Evolutionary conservation across 2,888 invertebrate genomes (phyloP), one percentile per base, ranked within the genome.

Genomic region (Tiliacea citrago): DNA sequence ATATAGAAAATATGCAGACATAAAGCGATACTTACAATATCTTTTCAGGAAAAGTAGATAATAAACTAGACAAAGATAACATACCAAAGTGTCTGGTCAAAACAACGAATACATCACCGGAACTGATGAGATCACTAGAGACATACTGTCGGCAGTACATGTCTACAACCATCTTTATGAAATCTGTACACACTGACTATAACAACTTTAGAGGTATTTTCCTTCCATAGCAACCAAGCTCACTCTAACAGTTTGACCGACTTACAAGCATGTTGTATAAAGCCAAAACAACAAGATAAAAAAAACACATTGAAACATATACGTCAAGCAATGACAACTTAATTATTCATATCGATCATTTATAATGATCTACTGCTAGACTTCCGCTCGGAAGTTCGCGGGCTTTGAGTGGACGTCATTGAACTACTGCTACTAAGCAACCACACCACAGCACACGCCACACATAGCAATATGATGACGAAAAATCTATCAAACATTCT

Each of bases 301-400:
- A 71, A 49, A 68, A 71, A 73, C 18, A 35, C 49, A 73, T 73
- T 75, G 57, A 63, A 71, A 71, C 65, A 63, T 83, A 73, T 49
- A 73, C 62, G 68, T 73, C 86, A 67, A 78, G 79, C 29, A 70
- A 73, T 83, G 67, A 78, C 69, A 72, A 70, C 61, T 79, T 83
- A 83, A 86, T 84, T 84, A 84, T 80, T 86, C 76, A 86, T 86
- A 83, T 86, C 75, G 55, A 86, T 82, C 73, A 86, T 82, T 77
- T 83, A 67, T 83, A 79, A 83, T 73, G 62, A 83, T 84, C 42
- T 61, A 55, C 67, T 74, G 84, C 66, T 73, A 79, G 61, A 66
- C 81, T 84, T 84, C 83, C 86, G 86, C 81, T 86, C 86, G 83
- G 83, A 84, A 84, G 83, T 72, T 69, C 35, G 51, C 61, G 51